Evolutionary conservation across 2,888 invertebrate genomes (phyloP), one percentile per base, ranked within the genome.

Genomic region (Melinaea marsaeus): DNA sequence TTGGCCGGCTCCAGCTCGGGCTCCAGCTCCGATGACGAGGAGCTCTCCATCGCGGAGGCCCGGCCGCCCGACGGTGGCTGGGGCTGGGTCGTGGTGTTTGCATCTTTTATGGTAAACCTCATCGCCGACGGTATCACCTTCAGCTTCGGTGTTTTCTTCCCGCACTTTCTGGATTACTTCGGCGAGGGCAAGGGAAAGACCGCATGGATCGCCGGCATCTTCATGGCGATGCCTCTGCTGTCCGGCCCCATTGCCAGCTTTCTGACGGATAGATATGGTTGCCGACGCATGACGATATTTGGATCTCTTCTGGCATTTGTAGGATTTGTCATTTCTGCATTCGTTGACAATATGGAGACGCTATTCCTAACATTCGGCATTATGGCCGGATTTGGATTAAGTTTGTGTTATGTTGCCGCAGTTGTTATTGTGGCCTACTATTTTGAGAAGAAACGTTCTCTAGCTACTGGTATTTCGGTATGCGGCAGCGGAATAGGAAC

Each of bases 81-180:
- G 95, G 97, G 97, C 4, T 98, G 98, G 98, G 95, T 98, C 42
- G 93, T 98, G 59, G 97, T 98, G 0, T 94, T 95, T 66, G 96
- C 96, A 34, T 95, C 97, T 0, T 98, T 98, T 81, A 92, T 97
- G 88, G 95, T 97, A 69, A 97, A 97, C 81, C 92, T 97, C 68
- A 96, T 98, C 74, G 97, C 97, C 51, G 98, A 98, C 81, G 98
- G 98, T 2, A 94, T 97, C 71, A 97, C 97, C 0, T 97, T 97
- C 87, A 96, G 96, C 69, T 98, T 98, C 83, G 98, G 98, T 62
- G 95, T 98, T 4, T 94, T 98, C 75, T 97, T 93, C 84, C 94
- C 95, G 2, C 95, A 97, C 78, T 95, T 98, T 76, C 91, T 96
- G 63, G 93, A 95, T 73, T 95, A 96, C 81, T 98, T 97, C 85